Evolutionary conservation across 2,888 invertebrate genomes (phyloP).

Genomic region (Orchesellides sinensis): DNA sequence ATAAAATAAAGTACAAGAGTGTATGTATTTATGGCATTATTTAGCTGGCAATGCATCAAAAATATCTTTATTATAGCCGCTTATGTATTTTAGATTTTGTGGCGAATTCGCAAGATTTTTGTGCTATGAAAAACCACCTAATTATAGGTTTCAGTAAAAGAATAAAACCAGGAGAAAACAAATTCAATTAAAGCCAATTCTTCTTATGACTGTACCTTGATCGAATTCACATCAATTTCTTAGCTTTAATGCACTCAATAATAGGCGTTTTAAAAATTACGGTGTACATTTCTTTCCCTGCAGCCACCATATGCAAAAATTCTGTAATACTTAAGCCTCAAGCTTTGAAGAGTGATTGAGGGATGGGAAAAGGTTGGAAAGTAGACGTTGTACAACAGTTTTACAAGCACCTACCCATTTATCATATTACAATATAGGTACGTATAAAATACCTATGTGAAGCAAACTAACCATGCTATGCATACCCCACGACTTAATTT

Average conservation of each 20-base stretch:
- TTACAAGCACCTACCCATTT: slow-evolving; percentile 7
- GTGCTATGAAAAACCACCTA: not conserved
- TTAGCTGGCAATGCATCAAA: slow-evolving; percentile 15
- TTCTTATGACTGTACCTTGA: not conserved
- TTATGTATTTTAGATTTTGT: no score
- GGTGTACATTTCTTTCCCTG: slow-evolving; percentile 13
- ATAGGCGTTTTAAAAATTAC: slow-evolving; percentile 13
- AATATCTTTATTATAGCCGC: no score
- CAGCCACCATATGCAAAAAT: no score
- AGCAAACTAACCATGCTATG: not conserved
- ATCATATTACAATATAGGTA: not conserved
- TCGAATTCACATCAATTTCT: slow-evolving; percentile 67
- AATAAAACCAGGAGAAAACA: not conserved
- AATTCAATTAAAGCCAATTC: not conserved
- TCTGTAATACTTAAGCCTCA: not conserved
- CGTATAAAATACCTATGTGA: not conserved
- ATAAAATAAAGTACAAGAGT: no score
- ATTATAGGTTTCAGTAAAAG: not conserved
- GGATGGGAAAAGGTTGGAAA: slow-evolving; percentile 26
- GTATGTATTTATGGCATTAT: no score
- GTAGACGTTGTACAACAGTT: not conserved
- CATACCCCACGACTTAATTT: slow-evolving; percentile 25
- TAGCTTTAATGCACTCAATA: slow-evolving; percentile 58
- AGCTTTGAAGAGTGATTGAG: slow-evolving; percentile 4
- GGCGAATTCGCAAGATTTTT: not conserved